Conservation (phyloP, 2,888 invertebrate species). For the Mechanitis mazaeus region DNA sequence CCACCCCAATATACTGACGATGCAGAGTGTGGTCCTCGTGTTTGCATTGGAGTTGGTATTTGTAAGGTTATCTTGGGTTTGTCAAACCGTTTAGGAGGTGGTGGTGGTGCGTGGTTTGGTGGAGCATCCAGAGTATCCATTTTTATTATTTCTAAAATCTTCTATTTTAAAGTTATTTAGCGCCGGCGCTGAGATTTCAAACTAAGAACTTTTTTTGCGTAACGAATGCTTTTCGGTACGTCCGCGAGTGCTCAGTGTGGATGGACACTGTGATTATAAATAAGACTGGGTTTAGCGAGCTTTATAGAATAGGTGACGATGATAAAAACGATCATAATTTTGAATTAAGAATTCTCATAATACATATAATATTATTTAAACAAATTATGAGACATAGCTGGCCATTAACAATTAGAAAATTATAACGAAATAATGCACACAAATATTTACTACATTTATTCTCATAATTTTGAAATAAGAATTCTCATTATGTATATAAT, state of each 20-base stretch:
- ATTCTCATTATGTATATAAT: too few species aligned
- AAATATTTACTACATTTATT: too few species aligned
- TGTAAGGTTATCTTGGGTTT: slow-evolving; percentile 72
- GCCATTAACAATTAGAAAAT: too few species aligned
- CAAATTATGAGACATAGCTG: too few species aligned
- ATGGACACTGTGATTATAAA: slow-evolving; percentile 71
- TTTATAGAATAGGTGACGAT: slow-evolving; percentile 8
- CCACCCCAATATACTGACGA: slow-evolving; percentile 39
- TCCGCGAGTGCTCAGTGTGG: slow-evolving; percentile 49
- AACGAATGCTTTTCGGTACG: slow-evolving; percentile 37
- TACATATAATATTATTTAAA: too few species aligned
- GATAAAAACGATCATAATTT: slow-evolving; percentile 2
- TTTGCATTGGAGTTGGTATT: slow-evolving; percentile 52
- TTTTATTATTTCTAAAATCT: slow-evolving; percentile 8
- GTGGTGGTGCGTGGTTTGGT: slow-evolving; percentile 58
- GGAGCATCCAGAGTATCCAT: slow-evolving; percentile 54
- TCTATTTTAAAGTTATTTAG: slow-evolving; percentile 25
- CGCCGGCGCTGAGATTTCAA: slow-evolving; percentile 54
- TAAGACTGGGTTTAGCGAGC: slow-evolving; percentile 47
- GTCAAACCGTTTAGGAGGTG: slow-evolving; percentile 50
- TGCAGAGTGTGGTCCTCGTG: slow-evolving; percentile 39
- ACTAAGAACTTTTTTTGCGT: slow-evolving; percentile 35
- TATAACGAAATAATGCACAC: too few species aligned
- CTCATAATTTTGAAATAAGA: too few species aligned
- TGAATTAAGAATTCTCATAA: background rate